Evolutionary conservation across 2,888 invertebrate species (phyloP), one percentile per base, ranked within the genome.

Genomic region (Molanna angustata): DNA sequence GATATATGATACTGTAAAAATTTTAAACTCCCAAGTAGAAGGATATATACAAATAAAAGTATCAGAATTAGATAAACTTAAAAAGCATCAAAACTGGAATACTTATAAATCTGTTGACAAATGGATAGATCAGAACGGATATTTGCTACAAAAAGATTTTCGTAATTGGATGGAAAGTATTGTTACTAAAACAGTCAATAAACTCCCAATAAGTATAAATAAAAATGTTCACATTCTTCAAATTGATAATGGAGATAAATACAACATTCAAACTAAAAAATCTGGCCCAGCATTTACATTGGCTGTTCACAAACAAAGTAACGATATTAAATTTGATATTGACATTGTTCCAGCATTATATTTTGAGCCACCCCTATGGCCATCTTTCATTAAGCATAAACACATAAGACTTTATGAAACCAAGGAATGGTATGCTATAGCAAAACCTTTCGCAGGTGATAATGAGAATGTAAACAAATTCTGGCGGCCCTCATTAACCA

Each of bases 21-120:
- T 43, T 27, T 16, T 32, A 3, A 43, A 50, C 13, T 18, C 14
- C 6, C 14, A 14, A 6, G 14, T 33, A 13, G 35, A 33, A n/a
- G 44, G 41, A 7, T 50, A 50, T 17, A 32, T 50, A 9, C 50
- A 50, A 37, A 42, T 50, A n/a, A 50, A 50, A 18, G 44, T 43
- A 1, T 11, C 21, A 9, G 35, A 20, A 4, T 20, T 42, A 18
- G 33, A 43, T 27, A 21, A 13, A 3, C 35, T 50, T 11, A 50
- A 27, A 33, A 43, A 37, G 6, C 33, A 50, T 22, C 43, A 20
- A 22, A 37, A 35, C 35, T 50, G 43, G 43, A 37, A 37, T 11
- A 50, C 20, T 17, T 3, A 2, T 14, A 43, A 43, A 18, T 43
- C 43, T 16, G 37, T 50, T 3, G 50, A 50, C 14, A 50, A 43